phyloP scores from a whole-genome alignment of 2,113 vertebrate species.

The Forbesichthys agassizii region DNA sequence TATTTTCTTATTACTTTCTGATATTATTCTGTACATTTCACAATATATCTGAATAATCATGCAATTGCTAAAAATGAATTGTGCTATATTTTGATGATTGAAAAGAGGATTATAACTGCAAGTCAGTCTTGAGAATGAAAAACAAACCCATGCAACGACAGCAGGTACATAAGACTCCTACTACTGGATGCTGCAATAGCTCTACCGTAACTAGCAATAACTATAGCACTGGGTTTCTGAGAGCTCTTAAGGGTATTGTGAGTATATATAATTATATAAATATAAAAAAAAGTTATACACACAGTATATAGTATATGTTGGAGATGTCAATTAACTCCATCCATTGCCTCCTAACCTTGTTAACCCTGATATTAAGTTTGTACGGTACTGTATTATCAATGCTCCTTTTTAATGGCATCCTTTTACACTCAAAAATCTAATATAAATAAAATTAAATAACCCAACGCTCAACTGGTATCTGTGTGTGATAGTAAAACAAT shows the following conservation, averaged over 20 bases:
- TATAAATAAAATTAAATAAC: slow-evolving; percentile 78
- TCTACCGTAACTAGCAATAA: slow-evolving; percentile 76
- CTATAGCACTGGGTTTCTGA: slow-evolving; percentile 69
- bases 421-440: slow-evolving; percentile 84
- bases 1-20: slow-evolving; percentile 74
- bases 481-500: slow-evolving; percentile 16
- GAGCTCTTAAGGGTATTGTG: slow-evolving; percentile 60
- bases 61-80: slow-evolving; percentile 45
- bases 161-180: slow-evolving; percentile 69
- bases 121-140: slow-evolving; percentile 43
- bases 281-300: too few species aligned
- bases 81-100: slow-evolving; percentile 40
- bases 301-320: slow-evolving; percentile 30
- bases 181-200: slow-evolving; percentile 71
- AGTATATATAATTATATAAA: too few species aligned
- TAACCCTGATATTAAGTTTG: slow-evolving; percentile 77
- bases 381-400: slow-evolving; percentile 78
- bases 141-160: slow-evolving; percentile 64
- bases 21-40: slow-evolving; percentile 76
- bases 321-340: slow-evolving; percentile 68
- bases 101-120: slow-evolving; percentile 59
- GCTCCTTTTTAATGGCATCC: slow-evolving; percentile 83
- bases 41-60: slow-evolving; percentile 74
- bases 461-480: slow-evolving; percentile 26
- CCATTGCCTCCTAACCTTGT: slow-evolving; percentile 66